Evolutionary conservation across 1,140 invertebrate species (phyloP).

Genomic region (Orussus abietinus): DNA sequence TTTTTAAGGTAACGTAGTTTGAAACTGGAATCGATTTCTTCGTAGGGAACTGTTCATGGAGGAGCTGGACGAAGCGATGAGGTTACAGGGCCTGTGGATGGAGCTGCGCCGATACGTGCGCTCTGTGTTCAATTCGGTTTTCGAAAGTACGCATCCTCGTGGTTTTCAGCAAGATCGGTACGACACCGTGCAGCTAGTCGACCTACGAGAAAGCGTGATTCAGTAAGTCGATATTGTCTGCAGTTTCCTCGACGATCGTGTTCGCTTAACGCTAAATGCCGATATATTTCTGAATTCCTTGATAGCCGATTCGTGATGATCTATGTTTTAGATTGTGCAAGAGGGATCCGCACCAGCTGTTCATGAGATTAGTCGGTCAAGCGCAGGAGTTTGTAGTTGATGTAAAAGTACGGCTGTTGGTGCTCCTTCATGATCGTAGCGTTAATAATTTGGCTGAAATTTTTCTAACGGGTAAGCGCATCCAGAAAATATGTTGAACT

Average conservation of each 20-base stretch:
- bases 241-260: slow-evolving; percentile 1
- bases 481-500: slow-evolving; percentile 16
- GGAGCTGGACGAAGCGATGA: slow-evolving; percentile 52
- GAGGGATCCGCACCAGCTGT: slow-evolving; percentile 61
- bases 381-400: slow-evolving; percentile 63
- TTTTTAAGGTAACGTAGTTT: background rate
- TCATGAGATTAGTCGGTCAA: slow-evolving; percentile 60
- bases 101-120: slow-evolving; percentile 55
- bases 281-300: slow-evolving; percentile 8
- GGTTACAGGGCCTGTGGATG: slow-evolving; percentile 56
- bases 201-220: slow-evolving; percentile 31
- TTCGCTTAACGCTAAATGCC: slow-evolving; percentile 2
- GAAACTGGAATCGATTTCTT: slow-evolving; percentile 3
- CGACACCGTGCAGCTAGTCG: slow-evolving; percentile 26
- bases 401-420: slow-evolving; percentile 59
- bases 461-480: slow-evolving; percentile 53
- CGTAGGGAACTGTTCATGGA: slow-evolving; percentile 44
- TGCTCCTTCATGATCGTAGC: slow-evolving; percentile 49
- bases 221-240: slow-evolving; percentile 25
- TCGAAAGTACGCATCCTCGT: slow-evolving; percentile 37
- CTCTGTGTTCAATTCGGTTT: slow-evolving; percentile 49
- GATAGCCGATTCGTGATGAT: slow-evolving; percentile 9
- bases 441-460: slow-evolving; percentile 54
- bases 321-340: slow-evolving; percentile 56
- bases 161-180: slow-evolving; percentile 27